phyloP scores from a whole-genome alignment of 1,140 invertebrate genomes.

The Pseudomyrmex pallidus region DNA sequence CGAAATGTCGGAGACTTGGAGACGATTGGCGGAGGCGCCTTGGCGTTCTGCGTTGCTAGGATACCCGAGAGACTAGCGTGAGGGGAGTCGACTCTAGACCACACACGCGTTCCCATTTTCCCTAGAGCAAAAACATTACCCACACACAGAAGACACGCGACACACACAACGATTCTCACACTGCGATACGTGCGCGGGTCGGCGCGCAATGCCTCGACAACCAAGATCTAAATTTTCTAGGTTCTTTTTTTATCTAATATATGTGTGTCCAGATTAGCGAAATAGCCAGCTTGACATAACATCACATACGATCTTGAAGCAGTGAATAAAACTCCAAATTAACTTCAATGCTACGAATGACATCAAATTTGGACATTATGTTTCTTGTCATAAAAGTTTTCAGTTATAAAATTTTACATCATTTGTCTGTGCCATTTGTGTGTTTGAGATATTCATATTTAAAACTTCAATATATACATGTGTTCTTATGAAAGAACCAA shows the following conservation, averaged over 20 bases:
- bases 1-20: slow-evolving; percentile 70
- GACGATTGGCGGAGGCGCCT: slow-evolving; percentile 77
- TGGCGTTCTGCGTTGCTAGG: slow-evolving; percentile 83
- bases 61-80: slow-evolving; percentile 75
- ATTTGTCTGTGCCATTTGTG: too few species aligned
- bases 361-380: too few species aligned
- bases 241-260: background rate
- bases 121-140: slow-evolving; percentile 84
- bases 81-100: slow-evolving; percentile 79
- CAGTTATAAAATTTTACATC: too few species aligned
- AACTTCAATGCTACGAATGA: background rate
- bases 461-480: too few species aligned
- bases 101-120: slow-evolving; percentile 84
- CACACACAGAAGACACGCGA: slow-evolving; percentile 74
- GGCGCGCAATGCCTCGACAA: slow-evolving; percentile 18
- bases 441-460: too few species aligned
- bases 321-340: background rate
- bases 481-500: too few species aligned
- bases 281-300: background rate
- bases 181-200: slow-evolving; percentile 21
- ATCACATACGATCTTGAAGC: background rate
- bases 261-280: background rate
- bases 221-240: slow-evolving; percentile 13
- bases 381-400: too few species aligned
- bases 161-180: slow-evolving; percentile 71